Percentiles rank a stretch among this genome's conserved stretches.
Conservation (phyloP, 2,797 vertebrate species). For the Protonibea diacanthus region DNA sequence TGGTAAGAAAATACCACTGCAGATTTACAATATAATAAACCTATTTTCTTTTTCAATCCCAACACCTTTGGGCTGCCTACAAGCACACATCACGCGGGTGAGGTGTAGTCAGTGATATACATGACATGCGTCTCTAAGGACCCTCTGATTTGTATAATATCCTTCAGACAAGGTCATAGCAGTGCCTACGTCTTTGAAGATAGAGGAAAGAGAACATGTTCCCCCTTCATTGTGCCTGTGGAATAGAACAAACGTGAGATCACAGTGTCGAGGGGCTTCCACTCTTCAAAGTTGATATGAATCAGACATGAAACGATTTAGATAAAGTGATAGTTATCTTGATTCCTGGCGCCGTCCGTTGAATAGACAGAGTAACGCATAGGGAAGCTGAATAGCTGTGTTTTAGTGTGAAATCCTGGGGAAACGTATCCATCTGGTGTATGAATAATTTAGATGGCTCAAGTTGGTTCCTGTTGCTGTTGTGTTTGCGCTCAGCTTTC, state of each 20-base stretch:
- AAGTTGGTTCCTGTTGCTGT: slow-evolving; percentile 99
- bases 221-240: slow-evolving; percentile 76
- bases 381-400: slow-evolving; percentile 73
- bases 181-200: slow-evolving; percentile 86
- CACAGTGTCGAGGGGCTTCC: slow-evolving; percentile 77
- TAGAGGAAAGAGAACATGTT: slow-evolving; percentile 78
- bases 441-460: slow-evolving; percentile 99
- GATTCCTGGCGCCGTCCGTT: slow-evolving; percentile 65
- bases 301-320: slow-evolving; percentile 82
- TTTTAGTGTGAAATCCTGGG: slow-evolving; percentile 90
- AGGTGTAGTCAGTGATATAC: slow-evolving; percentile 97
- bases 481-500: slow-evolving; percentile 89
- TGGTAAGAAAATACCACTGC: slow-evolving; percentile 11
- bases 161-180: slow-evolving; percentile 98
- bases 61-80: slow-evolving; percentile 90
- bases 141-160: slow-evolving; percentile 94
- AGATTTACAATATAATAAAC: slow-evolving; percentile 30
- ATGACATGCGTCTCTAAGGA: slow-evolving; percentile 94
- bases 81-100: slow-evolving; percentile 90
- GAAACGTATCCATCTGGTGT: slow-evolving; percentile 98
- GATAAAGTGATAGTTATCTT: slow-evolving; percentile 82
- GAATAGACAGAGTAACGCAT: slow-evolving; percentile 50
- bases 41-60: slow-evolving; percentile 23
- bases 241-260: slow-evolving; percentile 81
- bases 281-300: slow-evolving; percentile 83